phyloP scores from a whole-genome alignment of 53 echinoderm and acorn worm species.

The Pentamera pediparva region DNA sequence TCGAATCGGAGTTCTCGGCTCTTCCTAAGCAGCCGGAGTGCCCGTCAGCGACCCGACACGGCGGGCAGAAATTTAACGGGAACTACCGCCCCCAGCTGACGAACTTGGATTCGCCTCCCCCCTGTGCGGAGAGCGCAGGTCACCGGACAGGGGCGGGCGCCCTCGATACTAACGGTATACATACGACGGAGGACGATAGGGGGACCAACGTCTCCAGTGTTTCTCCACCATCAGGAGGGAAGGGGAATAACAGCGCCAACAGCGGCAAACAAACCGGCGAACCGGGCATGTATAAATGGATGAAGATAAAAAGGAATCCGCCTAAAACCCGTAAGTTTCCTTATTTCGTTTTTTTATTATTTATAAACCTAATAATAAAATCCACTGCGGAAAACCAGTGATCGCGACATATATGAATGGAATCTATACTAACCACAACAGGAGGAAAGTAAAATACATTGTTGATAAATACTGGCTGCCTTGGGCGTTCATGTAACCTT shows the following conservation, averaged over 20 bases:
- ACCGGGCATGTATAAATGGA: conserved; percentile 92
- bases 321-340: conserved; percentile 81
- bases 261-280: conserved; percentile 43
- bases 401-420: too few relatives aligned
- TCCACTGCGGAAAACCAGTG: too few relatives aligned
- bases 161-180: conserved; percentile 46
- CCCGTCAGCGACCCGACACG: background rate
- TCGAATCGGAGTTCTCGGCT: conserved; percentile 21
- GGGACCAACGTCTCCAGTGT: conserved; percentile 46
- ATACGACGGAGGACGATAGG: conserved; percentile 41
- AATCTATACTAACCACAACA: too few relatives aligned
- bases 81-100: conserved; percentile 69
- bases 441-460: too few relatives aligned
- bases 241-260: conserved; percentile 35
- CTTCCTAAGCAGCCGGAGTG: conserved; percentile 19
- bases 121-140: conserved; percentile 47
- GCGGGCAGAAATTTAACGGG: conserved; percentile 65
- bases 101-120: conserved; percentile 63
- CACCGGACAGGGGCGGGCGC: conserved; percentile 21
- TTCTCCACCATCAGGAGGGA: conserved; percentile 51
- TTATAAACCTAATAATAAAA: too few relatives aligned
- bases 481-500: too few relatives aligned
- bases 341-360: background rate
- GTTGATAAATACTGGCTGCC: too few relatives aligned
- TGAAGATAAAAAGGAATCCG: conserved; percentile 96